Evolutionary conservation across 2,113 vertebrate genomes (phyloP).

Genomic region (Brachionichthys hirsutus): DNA sequence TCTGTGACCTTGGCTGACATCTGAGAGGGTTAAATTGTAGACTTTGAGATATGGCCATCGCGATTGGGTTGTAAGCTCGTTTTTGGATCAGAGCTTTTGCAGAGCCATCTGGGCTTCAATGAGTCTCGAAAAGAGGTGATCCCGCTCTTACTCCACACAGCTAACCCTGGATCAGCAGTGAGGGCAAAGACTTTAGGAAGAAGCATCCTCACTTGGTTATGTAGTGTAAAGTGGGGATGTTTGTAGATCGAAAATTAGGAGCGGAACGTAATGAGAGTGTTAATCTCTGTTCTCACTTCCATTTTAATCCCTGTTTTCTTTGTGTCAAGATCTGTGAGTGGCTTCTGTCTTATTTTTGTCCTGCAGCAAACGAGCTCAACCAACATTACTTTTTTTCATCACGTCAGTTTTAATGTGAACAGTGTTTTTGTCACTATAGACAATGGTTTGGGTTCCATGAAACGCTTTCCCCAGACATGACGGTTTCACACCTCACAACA

Average conservation of each 20-base stretch:
- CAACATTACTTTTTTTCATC: slow-evolving; percentile 20
- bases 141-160: slow-evolving; percentile 61
- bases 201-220: slow-evolving; percentile 35
- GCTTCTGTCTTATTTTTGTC: slow-evolving; percentile 18
- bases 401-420: slow-evolving; percentile 16
- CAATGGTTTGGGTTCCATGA: slow-evolving; percentile 31
- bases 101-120: slow-evolving; percentile 67
- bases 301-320: slow-evolving; percentile 34
- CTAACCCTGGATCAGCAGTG: slow-evolving; percentile 67
- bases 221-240: slow-evolving; percentile 26
- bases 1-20: slow-evolving; percentile 73
- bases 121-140: slow-evolving; percentile 66
- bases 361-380: slow-evolving; percentile 26
- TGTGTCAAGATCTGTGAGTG: neutral
- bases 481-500: slow-evolving; percentile 15
- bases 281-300: slow-evolving; percentile 34
- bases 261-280: slow-evolving; percentile 45
- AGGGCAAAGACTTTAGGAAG: slow-evolving; percentile 47
- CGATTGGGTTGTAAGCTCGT: slow-evolving; percentile 68
- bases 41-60: slow-evolving; percentile 64
- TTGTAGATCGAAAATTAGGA: slow-evolving; percentile 30
- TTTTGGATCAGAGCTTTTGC: slow-evolving; percentile 58
- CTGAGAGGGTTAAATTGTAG: slow-evolving; percentile 67
- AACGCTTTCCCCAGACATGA: slow-evolving; percentile 16
- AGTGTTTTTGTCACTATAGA: slow-evolving; percentile 23